Base-by-base conservation (phyloP, 1,140 invertebrate genomes). In the Drosophila baimaii region DNA sequence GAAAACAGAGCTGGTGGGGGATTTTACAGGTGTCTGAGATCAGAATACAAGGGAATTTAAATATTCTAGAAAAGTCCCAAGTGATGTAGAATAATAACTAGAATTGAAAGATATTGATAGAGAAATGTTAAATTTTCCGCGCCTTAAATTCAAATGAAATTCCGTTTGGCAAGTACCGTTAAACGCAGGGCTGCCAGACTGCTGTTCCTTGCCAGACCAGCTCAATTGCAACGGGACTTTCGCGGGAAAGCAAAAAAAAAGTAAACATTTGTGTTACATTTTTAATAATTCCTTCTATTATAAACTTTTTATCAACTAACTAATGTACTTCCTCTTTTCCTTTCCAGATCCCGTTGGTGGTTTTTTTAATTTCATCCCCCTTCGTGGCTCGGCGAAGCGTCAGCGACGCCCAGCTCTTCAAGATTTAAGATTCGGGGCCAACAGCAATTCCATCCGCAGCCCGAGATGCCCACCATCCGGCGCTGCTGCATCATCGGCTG, bases 401-500 rank as follows among this genome's bases (percentile, higher is more conserved):
- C 65, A 76, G 83, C 84, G 79, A 83, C 83, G 84, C 79, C 79
- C 81, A 64, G 39, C 65, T 66, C 35, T 23, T 33, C 35, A 68
- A 46, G 25, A 72, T 63, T 59, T 51, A 89, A 55, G 69, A 86
- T 86, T 86, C 82, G 83, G 70, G 76, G 75, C 69, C 72, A 63
- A 59, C 81, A 84, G 47, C 63, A 51, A 23, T 59, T 70, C 56
- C 44, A 71, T 72, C 58, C 65, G 62, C 65, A 68, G 65, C 61
- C 51, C 64, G 81, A 68, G 64, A 91, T 91, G 90, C 90, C 90
- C 39, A 91, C 88, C 39, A 90, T 91, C 62, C 66, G 90, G 73
- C 88, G 90, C 12, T 91, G 90, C 61, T 91, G 90, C 61, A 91
- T 91, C 49, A 80, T 91, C 43, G 90, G 90, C 35, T 91, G 90